Base-by-base conservation (phyloP, 1,140 invertebrate species). In the Drosophila guanche region DNA sequence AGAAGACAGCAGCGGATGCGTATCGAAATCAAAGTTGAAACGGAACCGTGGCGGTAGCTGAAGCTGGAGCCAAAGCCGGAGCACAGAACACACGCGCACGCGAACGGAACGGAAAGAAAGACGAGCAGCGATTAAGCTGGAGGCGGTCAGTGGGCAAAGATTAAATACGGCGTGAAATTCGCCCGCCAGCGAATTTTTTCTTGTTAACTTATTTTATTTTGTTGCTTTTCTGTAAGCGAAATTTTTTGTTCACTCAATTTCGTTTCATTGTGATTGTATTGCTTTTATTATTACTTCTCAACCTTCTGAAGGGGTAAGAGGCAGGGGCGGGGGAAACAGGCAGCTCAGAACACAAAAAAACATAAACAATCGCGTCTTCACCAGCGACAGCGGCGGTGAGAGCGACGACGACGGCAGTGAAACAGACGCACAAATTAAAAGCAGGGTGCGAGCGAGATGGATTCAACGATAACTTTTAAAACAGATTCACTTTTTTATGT, bases 121-220 rank as follows among this genome's bases (percentile, higher is more conserved):
- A 88, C 78, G 78, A 88, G 63, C 78, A 83, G 73, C 81, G 83
- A 83, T 86, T 88, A 81, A 86, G 76, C 83, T 81, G 78, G 78
- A 86, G 78, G 83, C 83, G 83, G 74, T 63, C 81, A 75, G 74
- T 74, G 65, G 67, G 83, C 78, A 68, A 83, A 88, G 77, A 86
- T 88, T 86, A 88, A 86, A 88, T 86, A 86, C 83, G 78, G 83
- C 81, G 81, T 86, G 81, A 86, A 86, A 86, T 86, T 88, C 74
- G 80, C 80, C 86, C 76, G 63, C 54, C 77, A 77, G 83, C 56
- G 62, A 75, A 83, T 72, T 88, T 86, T 83, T 76, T 75, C 45
- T 70, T 63, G 47, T 68, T 59, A 14, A 62, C 66, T 48, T 47
- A 25, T 33, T 45, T 68, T 53, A 10, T 59, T 57, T 54, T 73